Conservation (phyloP, 2,888 invertebrate genomes). For the Ochlodes sylvanus region DNA sequence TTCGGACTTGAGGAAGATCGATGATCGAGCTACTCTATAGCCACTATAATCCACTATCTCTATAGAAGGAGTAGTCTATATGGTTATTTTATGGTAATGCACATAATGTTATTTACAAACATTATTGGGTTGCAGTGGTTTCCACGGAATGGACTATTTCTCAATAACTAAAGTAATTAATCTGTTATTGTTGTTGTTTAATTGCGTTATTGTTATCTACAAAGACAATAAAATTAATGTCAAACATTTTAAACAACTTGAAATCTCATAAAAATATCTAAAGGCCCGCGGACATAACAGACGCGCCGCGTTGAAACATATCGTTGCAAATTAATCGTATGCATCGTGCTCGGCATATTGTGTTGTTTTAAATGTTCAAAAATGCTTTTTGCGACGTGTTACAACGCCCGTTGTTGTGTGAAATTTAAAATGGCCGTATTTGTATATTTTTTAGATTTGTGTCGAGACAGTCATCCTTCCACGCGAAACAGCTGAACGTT, state of each 20-base stretch:
- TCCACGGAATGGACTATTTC: too few species aligned
- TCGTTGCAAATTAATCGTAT: not conserved
- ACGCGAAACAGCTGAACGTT: slow-evolving; percentile 55
- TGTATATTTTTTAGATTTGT: slow-evolving; percentile 1
- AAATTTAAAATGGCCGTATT: not conserved
- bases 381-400: not conserved
- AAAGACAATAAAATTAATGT: not conserved
- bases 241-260: not conserved
- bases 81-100: too few species aligned
- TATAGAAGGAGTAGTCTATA: too few species aligned
- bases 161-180: not conserved
- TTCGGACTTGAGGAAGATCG: too few species aligned
- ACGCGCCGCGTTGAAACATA: not conserved
- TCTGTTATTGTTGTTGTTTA: not conserved
- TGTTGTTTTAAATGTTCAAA: too few species aligned
- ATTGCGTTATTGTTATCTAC: too few species aligned
- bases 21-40: too few species aligned
- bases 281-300: not conserved
- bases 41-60: too few species aligned
- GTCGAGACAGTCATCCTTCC: slow-evolving; percentile 52
- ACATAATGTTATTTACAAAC: too few species aligned
- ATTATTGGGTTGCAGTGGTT: too few species aligned
- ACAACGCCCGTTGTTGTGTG: not conserved
- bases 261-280: not conserved
- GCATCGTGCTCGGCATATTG: too few species aligned